phyloP scores from a whole-genome alignment of 30 jellyfish, hydroid and myxozoan genomes.

The Calvadosia cruxmelitensis region DNA sequence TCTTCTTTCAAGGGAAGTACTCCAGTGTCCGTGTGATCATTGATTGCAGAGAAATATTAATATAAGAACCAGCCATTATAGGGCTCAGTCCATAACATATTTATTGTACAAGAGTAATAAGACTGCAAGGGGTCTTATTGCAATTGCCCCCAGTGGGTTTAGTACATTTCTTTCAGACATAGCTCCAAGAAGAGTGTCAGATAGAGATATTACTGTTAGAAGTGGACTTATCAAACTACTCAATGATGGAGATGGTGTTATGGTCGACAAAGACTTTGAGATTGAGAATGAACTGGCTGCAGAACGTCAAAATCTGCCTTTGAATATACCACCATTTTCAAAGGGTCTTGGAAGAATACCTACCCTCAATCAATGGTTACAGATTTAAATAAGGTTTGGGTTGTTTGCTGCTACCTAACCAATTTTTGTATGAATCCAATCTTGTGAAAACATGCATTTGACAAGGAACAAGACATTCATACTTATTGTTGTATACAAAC shows the following conservation, averaged over 20 bases:
- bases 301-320: conserved; percentile 22
- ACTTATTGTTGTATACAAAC: too few species aligned
- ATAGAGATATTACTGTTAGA: conserved; percentile 15
- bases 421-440: too few species aligned
- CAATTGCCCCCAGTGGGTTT: conserved; percentile 24
- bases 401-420: too few species aligned
- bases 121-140: conserved; percentile 30
- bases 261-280: conserved; percentile 45
- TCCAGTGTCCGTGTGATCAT: conserved; percentile 23
- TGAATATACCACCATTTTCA: conserved; percentile 29
- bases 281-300: conserved; percentile 13
- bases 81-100: conserved; percentile 29
- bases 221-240: conserved; percentile 24
- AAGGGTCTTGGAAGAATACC: too few species aligned
- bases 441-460: too few species aligned
- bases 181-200: conserved; percentile 29
- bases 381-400: too few species aligned
- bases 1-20: conserved; percentile 15
- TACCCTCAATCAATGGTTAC: too few species aligned
- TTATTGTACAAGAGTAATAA: conserved; percentile 30
- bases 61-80: conserved; percentile 23
- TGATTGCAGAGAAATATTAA: conserved; percentile 38
- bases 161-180: conserved; percentile 22
- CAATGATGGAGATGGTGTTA: conserved; percentile 24
- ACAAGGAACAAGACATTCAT: too few species aligned